These are phyloP conservation scores for Poecilia latipinna DNA, from an alignment of 2,113 vertebrate species.

Conservation along the genomic window DNA sequence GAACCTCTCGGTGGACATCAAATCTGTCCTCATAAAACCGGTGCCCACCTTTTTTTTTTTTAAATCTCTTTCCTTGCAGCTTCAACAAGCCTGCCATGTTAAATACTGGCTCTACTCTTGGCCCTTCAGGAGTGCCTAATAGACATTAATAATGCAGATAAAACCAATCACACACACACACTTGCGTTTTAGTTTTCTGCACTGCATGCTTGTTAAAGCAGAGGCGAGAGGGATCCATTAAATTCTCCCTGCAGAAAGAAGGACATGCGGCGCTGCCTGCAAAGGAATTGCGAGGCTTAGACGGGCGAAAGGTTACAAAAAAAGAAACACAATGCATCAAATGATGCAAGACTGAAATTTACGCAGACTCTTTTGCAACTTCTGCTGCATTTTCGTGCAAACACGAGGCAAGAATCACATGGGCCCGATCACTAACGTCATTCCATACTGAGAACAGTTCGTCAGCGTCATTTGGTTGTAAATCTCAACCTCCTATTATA, in stretches of 20 bases:
- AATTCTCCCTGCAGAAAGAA: conserved; percentile 31
- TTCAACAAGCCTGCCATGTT: conserved; percentile 18
- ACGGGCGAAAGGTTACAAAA: conserved; percentile 13
- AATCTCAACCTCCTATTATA: conserved; percentile 44
- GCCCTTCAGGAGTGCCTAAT: conserved; percentile 21
- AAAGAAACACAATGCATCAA: conserved; percentile 2
- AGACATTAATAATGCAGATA: conserved; percentile 50
- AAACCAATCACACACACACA: conserved; percentile 30
- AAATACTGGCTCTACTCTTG: not conserved
- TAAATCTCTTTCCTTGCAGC: conserved; percentile 10
- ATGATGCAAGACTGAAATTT: not conserved
- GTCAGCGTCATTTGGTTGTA: conserved; percentile 52
- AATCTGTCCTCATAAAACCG: conserved; percentile 22
- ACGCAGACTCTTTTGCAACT: not conserved
- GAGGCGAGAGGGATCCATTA: conserved; percentile 44
- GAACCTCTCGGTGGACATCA: conserved; percentile 15
- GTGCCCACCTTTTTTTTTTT: conserved; percentile 8
- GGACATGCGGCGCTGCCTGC: conserved; percentile 9
- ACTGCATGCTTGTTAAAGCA: conserved; percentile 34
- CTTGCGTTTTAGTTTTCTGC: not conserved
- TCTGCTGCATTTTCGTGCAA: not conserved
- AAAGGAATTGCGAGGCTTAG: conserved; percentile 40
- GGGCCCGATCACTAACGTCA: conserved; percentile 28
- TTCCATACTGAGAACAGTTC: conserved; percentile 31
- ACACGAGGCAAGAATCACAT: conserved; percentile 32